A percentile compares a stretch with the other conserved stretches of the same genome.
Evolutionary conservation across 2,888 invertebrate genomes (phyloP).

Genomic region (Drosophila hamatofila): DNA sequence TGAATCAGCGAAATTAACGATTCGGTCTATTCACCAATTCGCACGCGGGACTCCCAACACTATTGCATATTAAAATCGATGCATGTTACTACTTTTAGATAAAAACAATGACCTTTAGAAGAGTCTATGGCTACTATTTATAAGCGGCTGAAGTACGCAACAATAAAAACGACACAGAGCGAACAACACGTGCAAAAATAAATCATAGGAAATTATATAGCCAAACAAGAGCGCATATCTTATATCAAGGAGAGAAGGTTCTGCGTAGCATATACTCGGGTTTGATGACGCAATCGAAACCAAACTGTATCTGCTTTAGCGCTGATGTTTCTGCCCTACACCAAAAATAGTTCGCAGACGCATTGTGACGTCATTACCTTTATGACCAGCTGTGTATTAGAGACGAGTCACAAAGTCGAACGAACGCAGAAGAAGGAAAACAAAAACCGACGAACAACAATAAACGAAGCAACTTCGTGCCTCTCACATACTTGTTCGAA

Average conservation of each 20-base stretch:
- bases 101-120: constrained; percentile 27
- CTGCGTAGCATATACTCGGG: background rate
- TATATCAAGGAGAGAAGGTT: background rate
- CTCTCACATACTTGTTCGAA: constrained; percentile 56
- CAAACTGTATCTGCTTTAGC: constrained; percentile 19
- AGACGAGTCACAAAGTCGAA: constrained; percentile 12
- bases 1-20: background rate
- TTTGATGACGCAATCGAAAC: constrained; percentile 71
- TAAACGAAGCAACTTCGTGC: constrained; percentile 39
- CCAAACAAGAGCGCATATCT: constrained; percentile 13
- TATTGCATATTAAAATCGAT: constrained; percentile 11
- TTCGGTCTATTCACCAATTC: background rate
- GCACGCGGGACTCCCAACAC: background rate
- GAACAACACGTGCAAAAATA: constrained; percentile 64
- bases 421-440: constrained; percentile 16
- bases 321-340: constrained; percentile 8
- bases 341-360: constrained; percentile 51
- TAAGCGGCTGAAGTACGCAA: constrained; percentile 29
- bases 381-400: constrained; percentile 67
- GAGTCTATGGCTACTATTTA: constrained; percentile 31
- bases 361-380: constrained; percentile 76
- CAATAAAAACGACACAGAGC: background rate
- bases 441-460: constrained; percentile 26
- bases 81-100: background rate
- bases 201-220: constrained; percentile 55